Base-by-base conservation (phyloP, 2,888 invertebrate genomes). In the Cryptus armator region DNA sequence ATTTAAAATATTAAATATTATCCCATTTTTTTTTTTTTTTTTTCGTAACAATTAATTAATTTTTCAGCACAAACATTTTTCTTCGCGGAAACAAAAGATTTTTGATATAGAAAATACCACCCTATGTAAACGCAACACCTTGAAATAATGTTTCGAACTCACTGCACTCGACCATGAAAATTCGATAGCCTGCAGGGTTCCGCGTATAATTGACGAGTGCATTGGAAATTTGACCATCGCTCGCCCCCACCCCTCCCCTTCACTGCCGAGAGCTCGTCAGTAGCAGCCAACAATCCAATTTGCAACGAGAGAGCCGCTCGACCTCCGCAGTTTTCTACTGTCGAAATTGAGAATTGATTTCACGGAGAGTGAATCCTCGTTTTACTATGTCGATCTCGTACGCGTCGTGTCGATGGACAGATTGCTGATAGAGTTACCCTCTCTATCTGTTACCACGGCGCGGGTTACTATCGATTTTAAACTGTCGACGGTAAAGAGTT, bases 281-380 rank as follows among this genome's bases (percentile, higher is more conserved):
- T 19, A 29, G 43, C 46, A 6, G 37, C 43, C 14, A 71, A 72
- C 68, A 68, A 75, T 48, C 70, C 76, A 76, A 82, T 82, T 77
- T 82, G 53, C 64, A 66, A 71, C 76, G 81, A 37, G 37, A 48
- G 62, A 70, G 62, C n/a, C 32, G 32, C 10, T 14, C 59, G 24
- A 1, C 59, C 59, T 59, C 14, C 59, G 14, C 62, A 32, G 64
- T 71, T 64, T 82, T 64, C 14, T 29, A 32, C 62, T 66, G 53
- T 71, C 76, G 64, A 82, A 71, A 76, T 71, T 32, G 53, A 64
- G 51, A 71, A 76, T 76, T 82, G 70, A 76, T 76, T 76, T 56
- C 53, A 44, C 44, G 12, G 12, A 29, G 14, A 29, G 59, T 29
- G 24, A 32, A 59, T 32, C 48, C 29, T 66, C 56, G 29, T 51